These are phyloP conservation scores for Trichonephila clavata DNA, from an alignment of 1,140 invertebrate genomes.

Conservation along the genomic window DNA sequence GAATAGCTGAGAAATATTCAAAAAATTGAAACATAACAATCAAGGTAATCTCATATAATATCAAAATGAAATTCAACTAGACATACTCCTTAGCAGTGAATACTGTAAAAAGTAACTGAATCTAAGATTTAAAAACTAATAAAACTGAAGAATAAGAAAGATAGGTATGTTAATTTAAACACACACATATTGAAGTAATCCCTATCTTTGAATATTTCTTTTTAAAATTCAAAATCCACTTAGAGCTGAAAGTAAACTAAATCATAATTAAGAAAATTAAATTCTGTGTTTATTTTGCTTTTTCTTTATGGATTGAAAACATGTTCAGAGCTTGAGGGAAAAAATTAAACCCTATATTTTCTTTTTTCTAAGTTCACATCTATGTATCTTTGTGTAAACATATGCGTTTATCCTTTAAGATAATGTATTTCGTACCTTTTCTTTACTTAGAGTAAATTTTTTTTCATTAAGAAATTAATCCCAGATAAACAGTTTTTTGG, in stretches of 20 bases:
- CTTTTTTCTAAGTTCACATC: background rate
- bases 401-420: background rate
- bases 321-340: background rate
- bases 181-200: background rate
- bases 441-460: background rate
- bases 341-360: background rate
- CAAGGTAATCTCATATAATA: background rate
- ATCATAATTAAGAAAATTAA: background rate
- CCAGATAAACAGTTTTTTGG: background rate
- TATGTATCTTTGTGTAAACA: background rate
- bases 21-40: background rate
- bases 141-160: background rate
- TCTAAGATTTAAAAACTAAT: background rate
- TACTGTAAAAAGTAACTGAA: background rate
- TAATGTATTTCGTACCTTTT: background rate
- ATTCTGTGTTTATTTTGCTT: background rate
- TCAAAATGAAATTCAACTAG: background rate
- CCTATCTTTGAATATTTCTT: background rate
- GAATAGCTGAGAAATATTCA: background rate
- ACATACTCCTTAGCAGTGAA: background rate
- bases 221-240: background rate
- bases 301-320: background rate
- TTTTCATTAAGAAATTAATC: background rate
- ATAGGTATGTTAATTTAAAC: background rate
- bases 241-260: background rate